These are phyloP conservation scores for Heptranchias perlo DNA, from an alignment of 2,113 vertebrate species.

Conservation along the genomic window DNA sequence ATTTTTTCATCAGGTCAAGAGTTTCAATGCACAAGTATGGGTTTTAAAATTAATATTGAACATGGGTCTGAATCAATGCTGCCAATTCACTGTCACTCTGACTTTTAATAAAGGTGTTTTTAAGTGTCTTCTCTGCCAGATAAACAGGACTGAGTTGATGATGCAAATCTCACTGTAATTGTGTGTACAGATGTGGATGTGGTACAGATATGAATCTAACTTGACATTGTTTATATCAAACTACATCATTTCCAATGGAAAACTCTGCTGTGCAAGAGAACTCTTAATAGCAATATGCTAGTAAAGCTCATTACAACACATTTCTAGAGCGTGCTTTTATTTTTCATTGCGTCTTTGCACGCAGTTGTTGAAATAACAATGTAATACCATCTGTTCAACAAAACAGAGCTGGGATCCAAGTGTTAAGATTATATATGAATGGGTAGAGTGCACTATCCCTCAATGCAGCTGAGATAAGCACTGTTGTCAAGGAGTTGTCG, in stretches of 20 bases:
- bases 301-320: neutral
- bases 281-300: neutral
- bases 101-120: neutral
- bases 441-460: neutral
- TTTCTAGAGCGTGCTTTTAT: neutral
- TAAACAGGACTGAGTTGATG: neutral
- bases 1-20: neutral
- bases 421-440: neutral
- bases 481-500: neutral
- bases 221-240: neutral
- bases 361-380: neutral
- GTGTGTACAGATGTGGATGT: neutral
- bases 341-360: neutral
- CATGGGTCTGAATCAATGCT: neutral
- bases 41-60: slow-evolving; percentile 4
- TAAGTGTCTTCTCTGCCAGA: neutral
- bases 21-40: neutral
- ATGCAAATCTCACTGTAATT: neutral
- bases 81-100: neutral
- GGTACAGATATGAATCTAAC: neutral
- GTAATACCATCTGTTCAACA: neutral
- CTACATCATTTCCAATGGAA: neutral
- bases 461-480: neutral
- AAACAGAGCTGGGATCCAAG: neutral
- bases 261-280: neutral